Percentiles rank a stretch among this genome's conserved stretches.
Evolutionary conservation across 2,888 invertebrate species (phyloP).

Genomic region (Drosophila multiciliata): DNA sequence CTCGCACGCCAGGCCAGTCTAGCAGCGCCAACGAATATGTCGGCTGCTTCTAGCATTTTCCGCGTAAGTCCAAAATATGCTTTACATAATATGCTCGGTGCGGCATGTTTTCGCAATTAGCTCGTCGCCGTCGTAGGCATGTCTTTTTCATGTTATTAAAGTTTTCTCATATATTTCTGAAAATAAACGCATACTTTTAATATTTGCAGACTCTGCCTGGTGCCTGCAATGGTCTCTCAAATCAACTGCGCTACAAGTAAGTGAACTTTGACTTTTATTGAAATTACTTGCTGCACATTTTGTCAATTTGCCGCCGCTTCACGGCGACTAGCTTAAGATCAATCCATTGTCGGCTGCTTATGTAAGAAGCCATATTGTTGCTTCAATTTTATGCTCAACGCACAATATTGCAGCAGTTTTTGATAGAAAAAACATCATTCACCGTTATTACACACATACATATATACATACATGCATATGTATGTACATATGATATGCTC

Average conservation of each 20-base stretch:
- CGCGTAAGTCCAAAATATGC: constrained; percentile 75
- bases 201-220: constrained; percentile 69
- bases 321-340: constrained; percentile 3
- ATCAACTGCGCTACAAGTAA: constrained; percentile 83
- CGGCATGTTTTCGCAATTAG: constrained; percentile 42
- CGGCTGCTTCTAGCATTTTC: constrained; percentile 82
- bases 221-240: constrained; percentile 73
- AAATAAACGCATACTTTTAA: constrained; percentile 11
- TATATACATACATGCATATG: background rate
- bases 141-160: constrained; percentile 32
- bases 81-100: constrained; percentile 69
- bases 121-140: background rate
- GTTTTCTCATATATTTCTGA: constrained; percentile 32
- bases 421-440: background rate
- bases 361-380: constrained; percentile 46
- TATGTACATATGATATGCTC: background rate
- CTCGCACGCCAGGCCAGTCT: constrained; percentile 70
- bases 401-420: constrained; percentile 4
- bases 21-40: constrained; percentile 61
- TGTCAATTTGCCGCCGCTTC: constrained; percentile 5
- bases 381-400: background rate
- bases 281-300: background rate
- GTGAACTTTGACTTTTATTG: constrained; percentile 48
- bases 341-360: constrained; percentile 36
- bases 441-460: background rate